phyloP scores from a whole-genome alignment of 2,888 invertebrate genomes.

The Ypsolopha scabrella region DNA sequence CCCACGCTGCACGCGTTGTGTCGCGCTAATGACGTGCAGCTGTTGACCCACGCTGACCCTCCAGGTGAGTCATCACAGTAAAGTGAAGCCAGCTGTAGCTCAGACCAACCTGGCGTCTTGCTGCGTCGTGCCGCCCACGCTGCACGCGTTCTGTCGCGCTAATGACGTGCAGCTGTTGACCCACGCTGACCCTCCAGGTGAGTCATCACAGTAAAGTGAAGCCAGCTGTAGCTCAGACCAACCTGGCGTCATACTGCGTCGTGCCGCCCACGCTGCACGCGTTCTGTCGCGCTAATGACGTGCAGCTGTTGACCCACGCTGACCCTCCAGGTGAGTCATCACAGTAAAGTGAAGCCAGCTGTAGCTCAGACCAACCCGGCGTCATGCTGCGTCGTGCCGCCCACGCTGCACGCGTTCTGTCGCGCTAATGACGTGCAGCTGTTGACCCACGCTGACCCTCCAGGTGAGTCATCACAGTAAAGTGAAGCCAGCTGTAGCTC shows the following conservation, averaged over 20 bases:
- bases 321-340: slow-evolving; percentile 83
- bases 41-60: too few species aligned
- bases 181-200: slow-evolving; percentile 74
- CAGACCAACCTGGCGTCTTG: neutral
- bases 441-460: slow-evolving; percentile 78
- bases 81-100: neutral
- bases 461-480: slow-evolving; percentile 63
- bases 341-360: neutral
- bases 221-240: slow-evolving; percentile 93
- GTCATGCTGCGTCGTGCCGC: slow-evolving; percentile 69
- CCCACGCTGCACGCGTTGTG: too few species aligned
- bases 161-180: slow-evolving; percentile 94
- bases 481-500: neutral
- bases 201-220: slow-evolving; percentile 66
- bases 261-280: slow-evolving; percentile 91
- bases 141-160: slow-evolving; percentile 90
- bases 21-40: too few species aligned
- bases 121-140: slow-evolving; percentile 77
- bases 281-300: slow-evolving; percentile 91
- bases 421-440: slow-evolving; percentile 92
- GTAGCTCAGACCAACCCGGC: neutral
- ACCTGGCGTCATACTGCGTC: slow-evolving; percentile 92
- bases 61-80: too few species aligned
- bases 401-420: slow-evolving; percentile 89
- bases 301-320: slow-evolving; percentile 95